Percentiles rank a stretch among this genome's conserved stretches.
phyloP scores from a whole-genome alignment of 2,113 vertebrate genomes.

The Fregata magnificens region DNA sequence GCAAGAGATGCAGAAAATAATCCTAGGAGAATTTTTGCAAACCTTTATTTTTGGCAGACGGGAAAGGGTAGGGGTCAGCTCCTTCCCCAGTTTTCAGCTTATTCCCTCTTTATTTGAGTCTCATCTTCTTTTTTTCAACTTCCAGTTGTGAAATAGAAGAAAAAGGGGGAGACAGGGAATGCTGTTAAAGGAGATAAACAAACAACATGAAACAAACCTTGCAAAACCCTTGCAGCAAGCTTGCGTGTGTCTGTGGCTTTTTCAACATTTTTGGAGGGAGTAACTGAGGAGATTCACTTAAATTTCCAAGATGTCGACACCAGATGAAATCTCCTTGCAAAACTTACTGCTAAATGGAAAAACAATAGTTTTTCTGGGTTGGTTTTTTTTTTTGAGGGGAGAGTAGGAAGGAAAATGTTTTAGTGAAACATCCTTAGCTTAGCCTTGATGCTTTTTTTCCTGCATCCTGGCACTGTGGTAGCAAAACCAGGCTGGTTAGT shows the following conservation, averaged over 20 bases:
- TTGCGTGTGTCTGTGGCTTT: background rate
- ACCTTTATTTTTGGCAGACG: background rate
- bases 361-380: background rate
- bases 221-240: background rate
- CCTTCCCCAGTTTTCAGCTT: background rate
- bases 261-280: background rate
- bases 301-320: slow-evolving; percentile 22
- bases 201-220: background rate
- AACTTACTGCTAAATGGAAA: background rate
- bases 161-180: background rate
- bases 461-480: background rate
- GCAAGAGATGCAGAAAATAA: background rate
- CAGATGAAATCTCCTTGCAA: slow-evolving; percentile 23
- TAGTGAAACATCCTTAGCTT: background rate
- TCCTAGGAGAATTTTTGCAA: background rate
- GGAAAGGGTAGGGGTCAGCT: background rate
- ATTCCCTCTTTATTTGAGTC: background rate
- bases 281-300: background rate
- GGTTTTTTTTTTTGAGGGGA: background rate
- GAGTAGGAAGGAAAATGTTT: background rate
- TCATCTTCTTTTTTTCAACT: background rate
- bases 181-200: background rate
- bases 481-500: background rate
- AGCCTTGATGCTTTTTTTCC: background rate
- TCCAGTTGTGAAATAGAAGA: background rate